Conservation (phyloP, 2,888 invertebrate genomes). For the Amphipoea lucens region DNA sequence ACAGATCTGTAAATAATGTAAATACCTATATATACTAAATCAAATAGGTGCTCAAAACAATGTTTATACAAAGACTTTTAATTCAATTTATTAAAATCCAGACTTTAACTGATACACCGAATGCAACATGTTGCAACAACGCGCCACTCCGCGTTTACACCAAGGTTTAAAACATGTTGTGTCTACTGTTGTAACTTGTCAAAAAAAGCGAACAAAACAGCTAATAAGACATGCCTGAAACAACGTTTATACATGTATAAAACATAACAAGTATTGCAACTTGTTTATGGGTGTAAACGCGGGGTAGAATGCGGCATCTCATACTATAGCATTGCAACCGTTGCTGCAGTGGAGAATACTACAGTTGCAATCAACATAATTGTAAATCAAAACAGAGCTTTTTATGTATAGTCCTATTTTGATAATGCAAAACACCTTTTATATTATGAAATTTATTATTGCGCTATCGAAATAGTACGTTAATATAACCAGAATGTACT, state of each 20-base stretch:
- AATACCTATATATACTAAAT: conserved; percentile 57
- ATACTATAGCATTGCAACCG: neutral
- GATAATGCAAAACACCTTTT: conserved; percentile 4
- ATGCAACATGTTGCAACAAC: conserved; percentile 8
- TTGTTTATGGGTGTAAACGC: neutral
- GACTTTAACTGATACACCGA: neutral
- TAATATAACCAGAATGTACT: conserved; percentile 5
- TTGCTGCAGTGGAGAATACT: neutral
- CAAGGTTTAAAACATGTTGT: neutral
- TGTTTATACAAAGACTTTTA: conserved; percentile 45
- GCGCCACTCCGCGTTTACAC: neutral
- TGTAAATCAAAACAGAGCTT: conserved; percentile 22
- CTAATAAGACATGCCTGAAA: neutral
- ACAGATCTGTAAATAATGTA: conserved; percentile 66
- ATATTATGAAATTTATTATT: neutral
- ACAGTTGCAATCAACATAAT: conserved; percentile 17
- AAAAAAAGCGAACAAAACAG: neutral
- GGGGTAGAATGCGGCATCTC: neutral
- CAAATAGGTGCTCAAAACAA: conserved; percentile 61
- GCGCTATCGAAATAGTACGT: conserved; percentile 19
- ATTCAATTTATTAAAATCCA: conserved; percentile 44
- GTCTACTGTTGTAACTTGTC: neutral
- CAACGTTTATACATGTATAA: neutral
- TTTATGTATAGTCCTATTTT: conserved; percentile 22
- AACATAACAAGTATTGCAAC: neutral